phyloP scores from a whole-genome alignment of 1,140 invertebrate genomes.

The Epicauta chinensis region DNA sequence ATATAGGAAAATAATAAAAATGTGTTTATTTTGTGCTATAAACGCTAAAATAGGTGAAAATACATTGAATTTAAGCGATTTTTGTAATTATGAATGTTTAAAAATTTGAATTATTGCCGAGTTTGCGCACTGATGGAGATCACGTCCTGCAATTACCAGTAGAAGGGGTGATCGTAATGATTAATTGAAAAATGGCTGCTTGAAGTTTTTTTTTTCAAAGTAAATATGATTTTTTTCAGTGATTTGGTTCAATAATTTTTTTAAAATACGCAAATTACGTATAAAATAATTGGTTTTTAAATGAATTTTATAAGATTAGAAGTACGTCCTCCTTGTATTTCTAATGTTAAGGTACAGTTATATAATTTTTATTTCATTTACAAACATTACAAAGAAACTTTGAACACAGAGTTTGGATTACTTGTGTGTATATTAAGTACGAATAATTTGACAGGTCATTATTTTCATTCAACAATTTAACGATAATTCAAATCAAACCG shows the following conservation, averaged over 20 bases:
- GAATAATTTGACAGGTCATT: too few species aligned
- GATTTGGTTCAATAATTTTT: conserved; percentile 20
- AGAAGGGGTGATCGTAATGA: conserved; percentile 2
- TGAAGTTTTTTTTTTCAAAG: conserved; percentile 6
- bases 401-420: too few species aligned
- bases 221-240: conserved; percentile 25
- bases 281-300: not conserved
- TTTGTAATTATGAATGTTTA: not conserved
- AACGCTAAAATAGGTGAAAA: not conserved
- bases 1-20: too few species aligned
- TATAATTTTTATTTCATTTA: not conserved
- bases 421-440: too few species aligned
- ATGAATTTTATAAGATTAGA: not conserved
- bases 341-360: conserved; percentile 27
- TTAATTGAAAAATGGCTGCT: conserved; percentile 26
- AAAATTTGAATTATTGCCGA: not conserved
- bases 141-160: too few species aligned
- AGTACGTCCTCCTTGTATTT: conserved; percentile 15
- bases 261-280: not conserved
- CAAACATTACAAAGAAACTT: not conserved
- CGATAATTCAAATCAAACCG: not conserved
- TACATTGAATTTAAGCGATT: not conserved
- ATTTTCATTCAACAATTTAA: too few species aligned
- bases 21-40: not conserved
- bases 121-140: too few species aligned